These are phyloP conservation scores for Acronicta aceris DNA, from an alignment of 2,888 invertebrate genomes.

Conservation along the genomic window DNA sequence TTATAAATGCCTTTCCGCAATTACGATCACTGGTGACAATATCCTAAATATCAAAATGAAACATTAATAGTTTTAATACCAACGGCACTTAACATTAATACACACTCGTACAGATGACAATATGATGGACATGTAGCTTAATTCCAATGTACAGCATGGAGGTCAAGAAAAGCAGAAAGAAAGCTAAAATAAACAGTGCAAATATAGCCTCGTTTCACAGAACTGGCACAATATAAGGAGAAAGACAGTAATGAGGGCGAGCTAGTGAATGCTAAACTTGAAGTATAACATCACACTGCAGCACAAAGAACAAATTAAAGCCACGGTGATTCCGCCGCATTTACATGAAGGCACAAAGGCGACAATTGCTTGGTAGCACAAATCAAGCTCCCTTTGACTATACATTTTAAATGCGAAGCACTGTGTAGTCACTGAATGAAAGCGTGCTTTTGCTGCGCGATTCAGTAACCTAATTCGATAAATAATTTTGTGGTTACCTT, in stretches of 20 bases:
- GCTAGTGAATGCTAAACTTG: slow-evolving; percentile 34
- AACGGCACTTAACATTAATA: too few species aligned
- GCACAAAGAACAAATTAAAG: slow-evolving; percentile 46
- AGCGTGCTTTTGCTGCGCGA: slow-evolving; percentile 26
- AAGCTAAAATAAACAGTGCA: slow-evolving; percentile 11
- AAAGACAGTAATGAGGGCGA: slow-evolving; percentile 34
- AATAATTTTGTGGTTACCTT: slow-evolving; percentile 29
- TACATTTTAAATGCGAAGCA: slow-evolving; percentile 45
- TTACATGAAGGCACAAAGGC: slow-evolving; percentile 41
- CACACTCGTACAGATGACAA: too few species aligned
- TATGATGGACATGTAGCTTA: neutral
- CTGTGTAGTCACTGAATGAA: slow-evolving; percentile 49
- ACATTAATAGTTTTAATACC: too few species aligned
- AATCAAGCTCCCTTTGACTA: slow-evolving; percentile 47
- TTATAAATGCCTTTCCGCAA: too few species aligned
- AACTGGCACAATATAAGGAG: slow-evolving; percentile 26
- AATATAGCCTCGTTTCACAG: slow-evolving; percentile 22
- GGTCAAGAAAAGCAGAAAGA: slow-evolving; percentile 15
- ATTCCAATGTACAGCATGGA: slow-evolving; percentile 3
- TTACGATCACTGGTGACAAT: too few species aligned
- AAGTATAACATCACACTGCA: slow-evolving; percentile 34
- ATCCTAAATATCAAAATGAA: too few species aligned
- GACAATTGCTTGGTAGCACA: slow-evolving; percentile 26
- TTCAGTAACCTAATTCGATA: slow-evolving; percentile 45
- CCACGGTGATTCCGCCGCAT: slow-evolving; percentile 26